A percentile compares a stretch with the other conserved stretches of the same genome.
Conservation (phyloP, 2,888 invertebrate genomes). For the Tenthredo scrophulariae region DNA sequence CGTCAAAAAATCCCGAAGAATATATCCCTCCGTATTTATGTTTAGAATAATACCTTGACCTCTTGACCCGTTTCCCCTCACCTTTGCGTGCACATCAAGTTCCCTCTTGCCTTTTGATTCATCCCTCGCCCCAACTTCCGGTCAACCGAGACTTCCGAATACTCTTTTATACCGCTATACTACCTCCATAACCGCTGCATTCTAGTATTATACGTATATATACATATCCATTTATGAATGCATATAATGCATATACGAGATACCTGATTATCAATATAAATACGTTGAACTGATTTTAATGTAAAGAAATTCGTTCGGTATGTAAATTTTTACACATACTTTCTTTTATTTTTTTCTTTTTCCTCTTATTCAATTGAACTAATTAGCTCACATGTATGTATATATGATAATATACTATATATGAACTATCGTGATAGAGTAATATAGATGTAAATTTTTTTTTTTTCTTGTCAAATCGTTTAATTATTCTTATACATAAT, state of each 20-base stretch:
- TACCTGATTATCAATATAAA: background rate
- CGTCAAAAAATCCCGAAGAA: background rate
- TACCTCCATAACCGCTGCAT: background rate
- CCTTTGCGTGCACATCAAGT: background rate
- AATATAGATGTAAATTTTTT: background rate
- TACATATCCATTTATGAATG: background rate
- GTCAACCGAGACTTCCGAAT: conserved; percentile 50
- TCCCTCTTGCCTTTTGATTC: conserved; percentile 34
- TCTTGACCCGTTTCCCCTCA: conserved; percentile 39
- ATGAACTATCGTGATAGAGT: no score
- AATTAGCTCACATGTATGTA: background rate
- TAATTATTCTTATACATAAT: background rate
- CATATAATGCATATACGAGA: background rate
- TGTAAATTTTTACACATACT: background rate
- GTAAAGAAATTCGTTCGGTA: background rate
- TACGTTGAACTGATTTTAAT: background rate
- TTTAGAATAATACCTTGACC: conserved; percentile 40
- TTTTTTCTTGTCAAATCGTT: background rate
- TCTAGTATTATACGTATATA: background rate
- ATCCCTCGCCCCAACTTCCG: conserved; percentile 50
- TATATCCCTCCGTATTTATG: background rate
- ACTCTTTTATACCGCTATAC: conserved; percentile 5
- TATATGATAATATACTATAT: no score
- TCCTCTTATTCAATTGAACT: background rate
- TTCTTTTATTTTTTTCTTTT: background rate